Conservation (phyloP, 2,797 vertebrate genomes). For the Sebastes taczanowskii region DNA sequence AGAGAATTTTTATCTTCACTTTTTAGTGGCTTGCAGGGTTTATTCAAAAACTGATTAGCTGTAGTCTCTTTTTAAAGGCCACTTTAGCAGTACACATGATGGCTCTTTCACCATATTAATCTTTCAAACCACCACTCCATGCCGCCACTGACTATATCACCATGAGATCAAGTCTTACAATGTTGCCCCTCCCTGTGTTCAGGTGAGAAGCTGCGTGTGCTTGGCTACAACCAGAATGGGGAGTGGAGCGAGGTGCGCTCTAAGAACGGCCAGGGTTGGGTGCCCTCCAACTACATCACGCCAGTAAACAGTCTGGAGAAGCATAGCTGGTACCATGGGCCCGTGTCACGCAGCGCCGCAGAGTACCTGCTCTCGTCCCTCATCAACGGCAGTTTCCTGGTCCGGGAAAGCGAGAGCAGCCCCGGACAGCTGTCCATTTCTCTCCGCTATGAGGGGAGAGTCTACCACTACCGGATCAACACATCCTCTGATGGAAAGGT, state of each 20-base stretch:
- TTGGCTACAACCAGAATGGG: conserved; percentile 99
- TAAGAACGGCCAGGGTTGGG: conserved; percentile 99
- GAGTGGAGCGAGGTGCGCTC: conserved; percentile 99
- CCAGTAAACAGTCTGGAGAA: conserved; percentile 99
- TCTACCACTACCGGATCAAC: conserved; percentile 99
- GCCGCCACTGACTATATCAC: neutral
- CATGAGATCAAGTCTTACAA: neutral
- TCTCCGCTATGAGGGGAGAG: conserved; percentile 96
- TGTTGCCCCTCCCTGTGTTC: neutral
- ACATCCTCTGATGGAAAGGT: conserved; percentile 95
- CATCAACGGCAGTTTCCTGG: conserved; percentile 98
- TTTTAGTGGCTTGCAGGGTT: neutral
- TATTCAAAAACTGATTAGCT: neutral
- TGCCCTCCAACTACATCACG: conserved; percentile 99
- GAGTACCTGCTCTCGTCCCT: conserved; percentile 97
- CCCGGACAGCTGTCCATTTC: conserved; percentile 99
- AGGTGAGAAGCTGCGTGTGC: conserved; percentile 97
- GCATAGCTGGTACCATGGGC: conserved; percentile 99
- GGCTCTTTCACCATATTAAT: too few relatives aligned
- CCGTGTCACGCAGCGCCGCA: conserved; percentile 95
- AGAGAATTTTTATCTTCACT: neutral
- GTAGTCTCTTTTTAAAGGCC: neutral
- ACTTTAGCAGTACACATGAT: neutral
- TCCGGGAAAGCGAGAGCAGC: conserved; percentile 98
- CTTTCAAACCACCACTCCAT: neutral